These are phyloP conservation scores for Microcebus murinus DNA, from an alignment of 2,113 vertebrate genomes.

Conservation along the genomic window DNA sequence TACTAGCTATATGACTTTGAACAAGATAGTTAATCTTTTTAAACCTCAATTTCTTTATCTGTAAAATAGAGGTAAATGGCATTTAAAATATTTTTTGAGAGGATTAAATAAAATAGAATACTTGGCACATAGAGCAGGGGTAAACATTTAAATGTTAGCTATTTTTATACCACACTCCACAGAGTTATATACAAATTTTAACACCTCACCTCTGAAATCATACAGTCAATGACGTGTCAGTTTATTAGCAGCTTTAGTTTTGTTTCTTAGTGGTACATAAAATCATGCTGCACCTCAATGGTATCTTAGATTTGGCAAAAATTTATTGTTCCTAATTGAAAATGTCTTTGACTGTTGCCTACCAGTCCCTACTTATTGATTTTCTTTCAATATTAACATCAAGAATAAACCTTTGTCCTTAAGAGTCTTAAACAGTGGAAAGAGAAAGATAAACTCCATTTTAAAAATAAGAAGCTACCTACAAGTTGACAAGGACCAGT, in stretches of 20 bases:
- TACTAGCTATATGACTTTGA: not conserved
- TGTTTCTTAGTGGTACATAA: slow-evolving; percentile 1
- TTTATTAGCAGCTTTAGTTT: not conserved
- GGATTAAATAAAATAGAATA: not conserved
- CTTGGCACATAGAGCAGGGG: not conserved
- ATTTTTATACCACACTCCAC: not conserved
- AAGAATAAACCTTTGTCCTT: not conserved
- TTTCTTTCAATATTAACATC: not conserved
- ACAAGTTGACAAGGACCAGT: not conserved
- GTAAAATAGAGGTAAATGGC: not conserved
- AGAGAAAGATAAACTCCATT: not conserved
- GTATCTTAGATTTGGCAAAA: not conserved
- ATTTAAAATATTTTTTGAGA: not conserved
- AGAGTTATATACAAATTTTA: not conserved
- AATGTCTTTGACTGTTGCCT: not conserved
- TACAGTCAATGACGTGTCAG: not conserved
- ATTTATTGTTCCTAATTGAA: not conserved
- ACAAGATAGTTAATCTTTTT: not conserved
- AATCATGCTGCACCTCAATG: not conserved
- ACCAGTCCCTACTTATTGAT: not conserved
- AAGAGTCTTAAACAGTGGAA: too few relatives aligned
- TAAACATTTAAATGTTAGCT: not conserved
- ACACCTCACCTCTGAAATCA: not conserved
- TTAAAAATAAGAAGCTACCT: not conserved
- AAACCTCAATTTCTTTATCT: not conserved